These are phyloP conservation scores for Amazona finschi DNA, from an alignment of 2,797 vertebrate species.

Conservation along the genomic window DNA sequence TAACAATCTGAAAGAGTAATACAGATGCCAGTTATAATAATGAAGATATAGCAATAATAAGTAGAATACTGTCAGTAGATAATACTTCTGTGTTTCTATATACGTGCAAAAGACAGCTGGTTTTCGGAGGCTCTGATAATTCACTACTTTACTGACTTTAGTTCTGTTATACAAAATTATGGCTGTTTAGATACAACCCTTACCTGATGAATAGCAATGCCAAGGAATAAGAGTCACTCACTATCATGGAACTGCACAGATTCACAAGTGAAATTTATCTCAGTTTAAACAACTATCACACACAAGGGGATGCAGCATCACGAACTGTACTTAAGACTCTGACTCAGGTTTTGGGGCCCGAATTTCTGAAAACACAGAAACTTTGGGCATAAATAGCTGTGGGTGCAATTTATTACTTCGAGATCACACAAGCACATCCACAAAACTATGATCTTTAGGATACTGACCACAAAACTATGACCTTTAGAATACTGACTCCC, in stretches of 20 bases:
- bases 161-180: not conserved
- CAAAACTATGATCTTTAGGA: not conserved
- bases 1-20: not conserved
- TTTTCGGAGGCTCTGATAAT: not conserved
- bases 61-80: not conserved
- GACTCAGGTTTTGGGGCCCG: not conserved
- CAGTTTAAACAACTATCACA: not conserved
- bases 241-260: not conserved
- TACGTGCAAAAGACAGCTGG: not conserved
- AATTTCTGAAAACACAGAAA: not conserved
- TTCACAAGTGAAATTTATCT: not conserved
- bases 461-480: not conserved
- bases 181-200: not conserved
- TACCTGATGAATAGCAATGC: not conserved
- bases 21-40: not conserved
- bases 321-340: not conserved
- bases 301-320: not conserved
- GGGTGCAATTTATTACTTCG: not conserved
- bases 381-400: not conserved
- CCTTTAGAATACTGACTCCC: not conserved
- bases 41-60: not conserved
- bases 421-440: not conserved
- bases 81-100: not conserved
- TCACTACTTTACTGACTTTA: not conserved
- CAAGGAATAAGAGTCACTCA: not conserved